Evolutionary conservation across 2,113 vertebrate genomes (phyloP).

Genomic region (Prochilodus magdalenae): DNA sequence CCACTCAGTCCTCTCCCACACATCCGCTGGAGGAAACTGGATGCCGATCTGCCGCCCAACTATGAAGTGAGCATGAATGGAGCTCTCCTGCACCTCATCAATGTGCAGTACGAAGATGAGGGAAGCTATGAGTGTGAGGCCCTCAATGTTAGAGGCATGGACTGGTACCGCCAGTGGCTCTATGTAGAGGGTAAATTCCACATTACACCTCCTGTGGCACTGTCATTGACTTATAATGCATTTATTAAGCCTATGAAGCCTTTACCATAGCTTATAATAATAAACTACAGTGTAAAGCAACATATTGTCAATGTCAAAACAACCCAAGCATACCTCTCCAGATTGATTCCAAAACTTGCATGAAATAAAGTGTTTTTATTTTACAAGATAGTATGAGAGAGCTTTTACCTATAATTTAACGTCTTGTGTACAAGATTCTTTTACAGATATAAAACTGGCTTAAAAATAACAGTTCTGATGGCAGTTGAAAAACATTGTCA

Average conservation of each 20-base stretch:
- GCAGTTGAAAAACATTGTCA: too few species aligned
- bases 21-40: constrained; percentile 92
- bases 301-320: neutral
- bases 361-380: too few species aligned
- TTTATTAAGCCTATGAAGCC: neutral
- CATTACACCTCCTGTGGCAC: neutral
- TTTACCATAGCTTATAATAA: neutral
- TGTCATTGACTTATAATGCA: neutral
- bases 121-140: constrained; percentile 94
- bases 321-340: too few species aligned
- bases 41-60: constrained; percentile 87
- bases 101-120: constrained; percentile 95
- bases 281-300: neutral
- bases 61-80: constrained; percentile 91
- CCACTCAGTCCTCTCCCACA: constrained; percentile 88
- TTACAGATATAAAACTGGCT: too few species aligned
- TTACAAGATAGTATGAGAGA: too few species aligned
- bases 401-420: too few species aligned
- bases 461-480: too few species aligned
- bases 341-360: too few species aligned
- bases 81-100: constrained; percentile 92
- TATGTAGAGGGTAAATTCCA: constrained; percentile 88
- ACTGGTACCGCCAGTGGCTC: constrained; percentile 90
- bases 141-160: constrained; percentile 92
- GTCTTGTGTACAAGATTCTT: too few species aligned